Evolutionary conservation across 1,140 invertebrate genomes (phyloP), one percentile per base, ranked within the genome.

Genomic region (Eurosta solidaginis): DNA sequence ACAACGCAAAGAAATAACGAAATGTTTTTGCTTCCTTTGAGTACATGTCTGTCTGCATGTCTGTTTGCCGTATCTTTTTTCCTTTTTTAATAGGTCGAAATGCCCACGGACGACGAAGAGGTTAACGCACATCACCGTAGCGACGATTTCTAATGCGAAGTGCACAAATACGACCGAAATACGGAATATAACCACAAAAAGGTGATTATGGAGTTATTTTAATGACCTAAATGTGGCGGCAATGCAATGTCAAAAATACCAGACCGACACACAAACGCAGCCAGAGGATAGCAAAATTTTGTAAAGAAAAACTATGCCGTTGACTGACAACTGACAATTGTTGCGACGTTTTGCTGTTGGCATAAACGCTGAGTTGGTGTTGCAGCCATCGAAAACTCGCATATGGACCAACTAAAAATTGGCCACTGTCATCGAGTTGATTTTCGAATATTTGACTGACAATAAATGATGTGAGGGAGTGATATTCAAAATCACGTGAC

Each of bases 131-230:
- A 5, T 20, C n/a, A n/a, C n/a, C 4, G 17, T 2, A 68, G 33
- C 59, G 59, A 29, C 59, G 20, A 68, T 33, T 59, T 59, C 27
- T 5, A 33, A 40, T 33, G 33, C 17, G 33, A 40, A 40, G n/a
- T 29, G 59, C 59, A 68, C n/a, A n/a, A n/a, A n/a, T n/a, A 36
- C 33, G 29, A 33, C 33, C 25, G 22, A 68, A 42, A 42, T 40
- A 68, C 12, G 20, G 59, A 68, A 42, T 33, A 40, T 40, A 36
- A 40, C 9, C 59, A 40, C 33, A 40, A 68, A 68, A 68, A 68
- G 59, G 59, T 40, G 59, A 68, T 68, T 40, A 40, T 68, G 33
- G 33, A 68, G 59, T 68, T 68, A 68, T 68, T 68, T 68, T 68
- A 68, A 68, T 68, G 59, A 68, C 59, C 59, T 68, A 29, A 54